Percentiles rank a stretch among this genome's conserved stretches.
Conservation (phyloP, 2,888 invertebrate genomes). For the Elmis aenea region DNA sequence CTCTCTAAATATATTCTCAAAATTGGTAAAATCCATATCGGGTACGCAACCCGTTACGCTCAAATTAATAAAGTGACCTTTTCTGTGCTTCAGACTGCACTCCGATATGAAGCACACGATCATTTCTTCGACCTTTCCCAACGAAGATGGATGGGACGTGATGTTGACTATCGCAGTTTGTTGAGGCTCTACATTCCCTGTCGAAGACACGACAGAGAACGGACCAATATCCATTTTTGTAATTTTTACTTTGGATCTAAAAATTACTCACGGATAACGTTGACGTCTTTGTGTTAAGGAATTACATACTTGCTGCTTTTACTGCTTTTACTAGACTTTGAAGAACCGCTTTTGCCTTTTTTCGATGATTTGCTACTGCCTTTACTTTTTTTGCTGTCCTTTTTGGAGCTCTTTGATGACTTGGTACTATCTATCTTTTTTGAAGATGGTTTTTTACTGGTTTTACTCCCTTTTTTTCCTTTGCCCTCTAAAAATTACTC, state of each 20-base stretch:
- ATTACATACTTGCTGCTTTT: conserved; percentile 5
- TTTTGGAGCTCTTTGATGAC: conserved; percentile 19
- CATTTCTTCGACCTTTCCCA: conserved; percentile 38
- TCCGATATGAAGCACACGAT: conserved; percentile 41
- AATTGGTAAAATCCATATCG: conserved; percentile 53
- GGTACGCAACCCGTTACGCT: conserved; percentile 55
- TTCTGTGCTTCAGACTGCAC: conserved; percentile 47
- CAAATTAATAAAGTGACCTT: conserved; percentile 49
- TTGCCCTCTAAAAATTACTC: too few species aligned
- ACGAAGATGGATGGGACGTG: conserved; percentile 37
- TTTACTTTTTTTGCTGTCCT: conserved; percentile 8
- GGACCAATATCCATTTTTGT: conserved; percentile 37
- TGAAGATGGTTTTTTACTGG: conserved; percentile 16
- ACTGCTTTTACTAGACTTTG: conserved; percentile 6
- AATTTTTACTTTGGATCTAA: conserved; percentile 22
- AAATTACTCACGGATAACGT: conserved; percentile 5
- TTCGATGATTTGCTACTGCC: conserved; percentile 16
- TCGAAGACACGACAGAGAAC: conserved; percentile 40
- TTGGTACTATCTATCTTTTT: conserved; percentile 11
- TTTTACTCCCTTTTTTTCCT: conserved; percentile 9
- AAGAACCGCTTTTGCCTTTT: conserved; percentile 18
- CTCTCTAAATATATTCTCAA: conserved; percentile 56
- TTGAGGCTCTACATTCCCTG: conserved; percentile 39
- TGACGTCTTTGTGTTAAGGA: too few species aligned
- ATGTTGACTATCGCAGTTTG: conserved; percentile 38